phyloP scores from a whole-genome alignment of 2,797 vertebrate genomes.

The Lagorchestes hirsutus region DNA sequence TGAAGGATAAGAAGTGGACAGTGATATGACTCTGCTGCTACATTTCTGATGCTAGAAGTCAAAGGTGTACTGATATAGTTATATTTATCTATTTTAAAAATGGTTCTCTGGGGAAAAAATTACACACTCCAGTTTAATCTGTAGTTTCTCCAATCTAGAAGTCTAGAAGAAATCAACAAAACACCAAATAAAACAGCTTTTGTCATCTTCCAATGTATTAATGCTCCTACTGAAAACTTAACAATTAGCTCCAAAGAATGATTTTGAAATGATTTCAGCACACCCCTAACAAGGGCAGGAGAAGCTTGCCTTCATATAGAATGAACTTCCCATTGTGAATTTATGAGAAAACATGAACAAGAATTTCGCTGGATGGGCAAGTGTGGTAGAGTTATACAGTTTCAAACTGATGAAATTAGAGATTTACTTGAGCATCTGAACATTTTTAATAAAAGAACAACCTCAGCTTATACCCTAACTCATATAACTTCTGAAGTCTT shows the following conservation, averaged over 20 bases:
- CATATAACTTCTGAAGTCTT: slow-evolving; percentile 13
- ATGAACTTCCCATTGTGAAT: background rate
- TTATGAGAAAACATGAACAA: background rate
- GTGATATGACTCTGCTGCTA: background rate
- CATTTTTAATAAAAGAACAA: background rate
- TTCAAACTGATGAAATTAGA: background rate
- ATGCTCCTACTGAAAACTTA: background rate
- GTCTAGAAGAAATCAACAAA: background rate
- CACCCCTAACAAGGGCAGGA: background rate
- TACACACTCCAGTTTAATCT: background rate
- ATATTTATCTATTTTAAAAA: too few relatives aligned
- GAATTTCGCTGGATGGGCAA: background rate
- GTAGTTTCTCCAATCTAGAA: background rate
- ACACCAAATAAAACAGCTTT: background rate
- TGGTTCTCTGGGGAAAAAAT: background rate
- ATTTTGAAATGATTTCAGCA: background rate
- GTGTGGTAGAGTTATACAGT: background rate
- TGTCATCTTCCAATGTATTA: background rate
- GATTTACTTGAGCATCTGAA: background rate
- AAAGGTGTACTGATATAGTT: background rate
- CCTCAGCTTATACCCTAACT: background rate
- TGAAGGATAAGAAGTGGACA: background rate
- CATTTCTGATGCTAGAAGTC: background rate
- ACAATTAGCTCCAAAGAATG: background rate
- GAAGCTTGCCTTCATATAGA: background rate